Percentiles rank a stretch among this genome's conserved stretches.
Conservation (phyloP, 2,888 invertebrate genomes). For the Panzeria rudis region DNA sequence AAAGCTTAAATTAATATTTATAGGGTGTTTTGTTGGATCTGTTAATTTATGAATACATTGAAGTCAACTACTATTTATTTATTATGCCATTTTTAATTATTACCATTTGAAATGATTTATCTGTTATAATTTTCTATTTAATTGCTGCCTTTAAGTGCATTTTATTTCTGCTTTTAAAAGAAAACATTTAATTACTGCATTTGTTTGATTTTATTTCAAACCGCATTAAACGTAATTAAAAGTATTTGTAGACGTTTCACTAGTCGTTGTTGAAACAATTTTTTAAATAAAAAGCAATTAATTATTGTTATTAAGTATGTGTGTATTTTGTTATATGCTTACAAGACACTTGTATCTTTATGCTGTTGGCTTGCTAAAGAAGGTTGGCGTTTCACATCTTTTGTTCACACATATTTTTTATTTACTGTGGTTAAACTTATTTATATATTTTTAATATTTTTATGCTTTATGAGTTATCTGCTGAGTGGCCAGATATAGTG, state of each 20-base stretch:
- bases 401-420: slow-evolving; percentile 48
- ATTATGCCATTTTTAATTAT: slow-evolving; percentile 6
- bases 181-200: slow-evolving; percentile 26
- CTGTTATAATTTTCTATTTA: slow-evolving; percentile 46
- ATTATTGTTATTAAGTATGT: slow-evolving; percentile 33
- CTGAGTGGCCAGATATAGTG: slow-evolving; percentile 11
- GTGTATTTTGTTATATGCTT: neutral
- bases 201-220: neutral
- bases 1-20: slow-evolving; percentile 19
- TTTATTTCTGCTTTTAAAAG: neutral
- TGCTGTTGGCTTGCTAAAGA: neutral
- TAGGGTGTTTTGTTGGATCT: slow-evolving; percentile 4
- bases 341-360: neutral
- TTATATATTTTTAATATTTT: neutral
- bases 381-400: slow-evolving; percentile 31
- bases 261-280: slow-evolving; percentile 13
- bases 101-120: slow-evolving; percentile 43
- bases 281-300: slow-evolving; percentile 39
- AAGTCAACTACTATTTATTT: neutral
- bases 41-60: slow-evolving; percentile 36
- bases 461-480: neutral
- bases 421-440: slow-evolving; percentile 14
- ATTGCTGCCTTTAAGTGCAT: slow-evolving; percentile 20
- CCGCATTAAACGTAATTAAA: neutral
- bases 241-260: neutral